Evolutionary conservation across 2,888 invertebrate species (phyloP).

Genomic region (Oxystoma pomonae): DNA sequence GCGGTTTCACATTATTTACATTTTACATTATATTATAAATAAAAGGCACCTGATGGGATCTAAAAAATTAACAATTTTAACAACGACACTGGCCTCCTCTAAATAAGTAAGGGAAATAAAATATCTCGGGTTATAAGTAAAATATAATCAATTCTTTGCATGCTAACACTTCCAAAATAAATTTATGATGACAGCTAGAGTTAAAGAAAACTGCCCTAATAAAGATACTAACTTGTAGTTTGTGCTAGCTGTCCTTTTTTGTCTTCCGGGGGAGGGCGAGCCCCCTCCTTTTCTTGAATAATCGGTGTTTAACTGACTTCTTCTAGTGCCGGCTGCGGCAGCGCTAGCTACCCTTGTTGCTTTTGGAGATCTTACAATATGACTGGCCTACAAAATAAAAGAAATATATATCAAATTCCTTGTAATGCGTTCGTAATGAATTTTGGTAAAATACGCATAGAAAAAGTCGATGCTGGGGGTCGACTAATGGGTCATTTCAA

Average conservation of each 20-base stretch:
- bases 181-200: not conserved
- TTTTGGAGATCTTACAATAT: conserved; percentile 14
- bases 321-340: conserved; percentile 9
- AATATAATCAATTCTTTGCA: conserved; percentile 24
- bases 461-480: too few species aligned
- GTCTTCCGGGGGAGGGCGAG: conserved; percentile 28
- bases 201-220: not conserved
- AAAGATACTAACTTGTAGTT: conserved; percentile 22
- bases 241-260: conserved; percentile 19
- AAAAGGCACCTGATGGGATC: too few species aligned
- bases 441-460: too few species aligned
- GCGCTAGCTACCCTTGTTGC: conserved; percentile 7
- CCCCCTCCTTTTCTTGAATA: conserved; percentile 26
- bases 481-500: too few species aligned
- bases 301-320: conserved; percentile 23
- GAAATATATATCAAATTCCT: too few species aligned
- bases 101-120: too few species aligned
- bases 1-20: too few species aligned
- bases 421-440: too few species aligned
- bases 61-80: too few species aligned
- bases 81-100: too few species aligned
- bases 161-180: conserved; percentile 18
- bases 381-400: not conserved
- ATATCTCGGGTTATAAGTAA: too few species aligned
- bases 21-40: too few species aligned